Evolutionary conservation across 2,888 invertebrate species (phyloP).

Genomic region (Leucania comma): DNA sequence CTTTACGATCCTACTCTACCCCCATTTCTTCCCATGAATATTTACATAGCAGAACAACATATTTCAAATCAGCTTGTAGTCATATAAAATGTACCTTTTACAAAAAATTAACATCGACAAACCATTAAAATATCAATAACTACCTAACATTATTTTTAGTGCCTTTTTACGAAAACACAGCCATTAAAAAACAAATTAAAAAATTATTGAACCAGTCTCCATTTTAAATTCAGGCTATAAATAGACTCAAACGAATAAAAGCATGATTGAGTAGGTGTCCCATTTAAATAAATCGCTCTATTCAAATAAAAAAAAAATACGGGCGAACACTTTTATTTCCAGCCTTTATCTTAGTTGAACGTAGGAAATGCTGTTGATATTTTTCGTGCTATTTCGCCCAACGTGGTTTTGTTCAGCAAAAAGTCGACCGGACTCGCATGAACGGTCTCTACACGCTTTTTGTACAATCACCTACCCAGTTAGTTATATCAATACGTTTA

Average conservation of each 20-base stretch:
- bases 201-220: conserved; percentile 14
- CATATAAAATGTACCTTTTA: too few relatives aligned
- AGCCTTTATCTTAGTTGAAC: conserved; percentile 57
- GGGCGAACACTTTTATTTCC: conserved; percentile 28
- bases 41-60: too few relatives aligned
- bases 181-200: conserved; percentile 18
- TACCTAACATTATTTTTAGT: background rate
- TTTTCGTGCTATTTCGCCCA: conserved; percentile 71
- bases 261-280: conserved; percentile 48
- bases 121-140: background rate
- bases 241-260: conserved; percentile 29
- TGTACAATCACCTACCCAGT: conserved; percentile 68
- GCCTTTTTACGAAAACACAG: background rate
- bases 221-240: conserved; percentile 22
- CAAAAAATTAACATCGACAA: too few relatives aligned
- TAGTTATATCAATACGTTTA: conserved; percentile 59
- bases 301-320: conserved; percentile 54
- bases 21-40: too few relatives aligned
- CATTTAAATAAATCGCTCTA: conserved; percentile 52
- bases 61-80: too few relatives aligned
- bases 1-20: too few relatives aligned
- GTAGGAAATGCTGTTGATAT: conserved; percentile 66
- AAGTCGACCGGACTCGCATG: conserved; percentile 69
- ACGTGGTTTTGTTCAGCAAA: conserved; percentile 70
- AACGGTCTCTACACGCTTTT: conserved; percentile 68